phyloP scores from a whole-genome alignment of 2,113 vertebrate species.

The Passerina amoena region DNA sequence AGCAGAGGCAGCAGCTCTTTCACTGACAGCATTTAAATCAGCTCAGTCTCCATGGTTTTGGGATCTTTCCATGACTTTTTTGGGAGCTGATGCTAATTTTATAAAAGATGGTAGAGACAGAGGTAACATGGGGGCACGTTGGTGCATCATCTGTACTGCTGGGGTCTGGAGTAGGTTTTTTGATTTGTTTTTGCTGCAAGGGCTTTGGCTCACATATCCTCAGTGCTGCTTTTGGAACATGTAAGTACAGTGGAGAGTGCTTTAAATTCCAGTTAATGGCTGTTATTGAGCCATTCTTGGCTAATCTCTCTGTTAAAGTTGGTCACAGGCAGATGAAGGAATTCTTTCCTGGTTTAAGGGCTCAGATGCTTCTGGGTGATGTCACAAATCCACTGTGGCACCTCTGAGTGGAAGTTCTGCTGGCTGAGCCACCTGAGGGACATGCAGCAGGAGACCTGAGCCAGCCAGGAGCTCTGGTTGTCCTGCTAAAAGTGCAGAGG shows the following conservation, averaged over 20 bases:
- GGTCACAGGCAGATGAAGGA: neutral
- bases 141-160: neutral
- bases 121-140: accelerated
- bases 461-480: neutral
- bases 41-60: neutral
- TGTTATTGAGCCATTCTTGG: neutral
- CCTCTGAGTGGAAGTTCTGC: neutral
- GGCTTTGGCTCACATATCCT: neutral
- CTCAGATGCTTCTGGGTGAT: neutral
- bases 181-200: neutral
- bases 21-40: neutral
- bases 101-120: neutral
- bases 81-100: neutral
- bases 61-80: neutral
- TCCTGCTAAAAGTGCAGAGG: neutral
- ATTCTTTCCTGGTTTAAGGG: neutral
- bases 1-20: neutral
- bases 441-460: neutral
- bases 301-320: neutral
- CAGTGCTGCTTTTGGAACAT: neutral
- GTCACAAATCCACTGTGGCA: neutral
- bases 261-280: neutral
- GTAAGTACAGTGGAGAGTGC: neutral
- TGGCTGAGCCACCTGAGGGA: neutral
- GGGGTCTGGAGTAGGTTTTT: neutral